Base-by-base conservation (phyloP, 2,888 invertebrate species). In the Heliconius sara region DNA sequence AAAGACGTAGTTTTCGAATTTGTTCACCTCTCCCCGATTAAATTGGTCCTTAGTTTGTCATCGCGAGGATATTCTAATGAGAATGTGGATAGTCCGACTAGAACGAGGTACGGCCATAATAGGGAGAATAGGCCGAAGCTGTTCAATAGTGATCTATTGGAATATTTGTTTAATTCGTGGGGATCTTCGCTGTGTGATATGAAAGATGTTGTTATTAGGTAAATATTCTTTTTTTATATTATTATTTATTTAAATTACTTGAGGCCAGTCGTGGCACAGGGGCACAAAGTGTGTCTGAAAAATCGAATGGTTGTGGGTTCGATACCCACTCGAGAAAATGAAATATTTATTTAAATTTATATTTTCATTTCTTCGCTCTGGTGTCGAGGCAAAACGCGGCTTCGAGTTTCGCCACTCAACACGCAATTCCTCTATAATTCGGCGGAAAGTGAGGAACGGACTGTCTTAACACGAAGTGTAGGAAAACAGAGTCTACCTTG, bases 201-300 rank as follows among this genome's bases (percentile, higher is more conserved):
- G 91, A 96, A 96, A 88, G 96, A 96, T 84, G 96, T 96, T 22
- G 96, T 96, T 85, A 89, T 97, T 68, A 96, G 95, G 96, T 97
- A 87, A 88, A 92, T 82, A 60, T 10, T 4, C 3, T 10, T 60
- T 2, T 10, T 60, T n/a, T 10, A n/a, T 60, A 60, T 60, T n/a
- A 10, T n/a, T 60, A 60, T n/a, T 60, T 60, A 60, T 10, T 52
- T 52, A 52, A 19, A 19, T 52, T 52, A 16, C 5, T 39, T 39
- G 34, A 39, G 34, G 9, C 34, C 9, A 39, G 9, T 39, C 34
- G 34, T 39, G 34, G 34, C 1, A 39, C 34, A 39, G 9, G 34
- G 34, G 9, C 34, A 39, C 34, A 39, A 39, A 39, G 9, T 9
- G 34, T 39, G 34, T 9, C 9, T 39, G 34, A 9, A 39, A 39